phyloP scores from a whole-genome alignment of 2,113 vertebrate species.

The Xiphophorus maculatus region DNA sequence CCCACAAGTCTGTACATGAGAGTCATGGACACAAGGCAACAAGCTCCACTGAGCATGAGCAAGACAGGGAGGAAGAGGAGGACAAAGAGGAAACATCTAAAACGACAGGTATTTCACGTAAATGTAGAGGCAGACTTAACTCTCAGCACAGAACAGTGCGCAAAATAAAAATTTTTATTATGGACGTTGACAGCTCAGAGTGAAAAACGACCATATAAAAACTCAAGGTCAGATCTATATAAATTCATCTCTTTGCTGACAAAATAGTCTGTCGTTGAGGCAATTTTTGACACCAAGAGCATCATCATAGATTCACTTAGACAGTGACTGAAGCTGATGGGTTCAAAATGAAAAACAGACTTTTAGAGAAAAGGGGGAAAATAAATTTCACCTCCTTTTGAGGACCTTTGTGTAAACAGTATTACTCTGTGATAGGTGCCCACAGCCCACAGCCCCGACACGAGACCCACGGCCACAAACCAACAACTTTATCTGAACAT shows the following conservation, averaged over 20 bases:
- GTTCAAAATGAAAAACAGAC: conserved; percentile 10
- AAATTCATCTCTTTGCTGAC: conserved; percentile 13
- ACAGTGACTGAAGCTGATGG: conserved; percentile 15
- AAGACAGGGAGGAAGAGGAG: conserved; percentile 3
- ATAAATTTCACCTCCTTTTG: background rate
- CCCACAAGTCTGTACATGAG: conserved; percentile 27
- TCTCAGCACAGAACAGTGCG: background rate
- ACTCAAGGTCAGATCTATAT: conserved; percentile 12
- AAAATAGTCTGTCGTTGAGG: conserved; percentile 14
- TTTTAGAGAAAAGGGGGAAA: conserved; percentile 1
- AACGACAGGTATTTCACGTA: conserved; percentile 17
- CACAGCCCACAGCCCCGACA: conserved; percentile 7
- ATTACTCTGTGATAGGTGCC: conserved; percentile 23
- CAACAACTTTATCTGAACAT: background rate
- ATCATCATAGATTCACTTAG: conserved; percentile 1
- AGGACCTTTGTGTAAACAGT: conserved; percentile 17
- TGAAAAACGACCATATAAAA: conserved; percentile 16
- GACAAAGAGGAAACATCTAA: conserved; percentile 5
- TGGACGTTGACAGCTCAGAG: conserved; percentile 13
- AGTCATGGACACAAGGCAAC: conserved; percentile 18
- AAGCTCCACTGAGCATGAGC: background rate
- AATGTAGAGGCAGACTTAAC: conserved; percentile 5
- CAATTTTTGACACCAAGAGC: conserved; percentile 3
- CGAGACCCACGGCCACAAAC: conserved; percentile 3
- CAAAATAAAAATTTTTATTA: conserved; percentile 14